Evolutionary conservation across 2,888 invertebrate genomes (phyloP).

Genomic region (Amblyjoppa proteus): DNA sequence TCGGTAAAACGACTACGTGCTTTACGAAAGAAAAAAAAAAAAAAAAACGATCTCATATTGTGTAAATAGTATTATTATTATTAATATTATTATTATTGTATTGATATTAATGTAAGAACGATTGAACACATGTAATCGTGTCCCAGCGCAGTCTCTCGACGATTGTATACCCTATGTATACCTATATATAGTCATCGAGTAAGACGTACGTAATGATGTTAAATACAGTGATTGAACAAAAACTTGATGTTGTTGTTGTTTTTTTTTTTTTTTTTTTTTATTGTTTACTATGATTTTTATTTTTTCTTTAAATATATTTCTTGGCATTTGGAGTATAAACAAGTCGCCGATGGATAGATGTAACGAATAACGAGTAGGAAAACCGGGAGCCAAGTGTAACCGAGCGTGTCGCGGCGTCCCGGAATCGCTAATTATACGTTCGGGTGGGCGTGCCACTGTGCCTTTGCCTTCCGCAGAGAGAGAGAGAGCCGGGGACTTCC

Average conservation of each 20-base stretch:
- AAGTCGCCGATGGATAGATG: conserved; percentile 24
- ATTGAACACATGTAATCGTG: conserved; percentile 48
- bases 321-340: conserved; percentile 10
- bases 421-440: conserved; percentile 70
- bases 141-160: conserved; percentile 74
- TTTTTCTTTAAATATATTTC: not conserved
- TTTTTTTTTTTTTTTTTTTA: not conserved
- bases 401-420: conserved; percentile 43
- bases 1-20: conserved; percentile 40
- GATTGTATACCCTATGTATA: conserved; percentile 74
- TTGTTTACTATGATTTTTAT: conserved; percentile 21
- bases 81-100: conserved; percentile 41
- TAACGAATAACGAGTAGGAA: conserved; percentile 42
- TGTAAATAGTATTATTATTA: conserved; percentile 65
- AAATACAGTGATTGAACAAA: conserved; percentile 75
- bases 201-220: conserved; percentile 73
- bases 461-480: conserved; percentile 32
- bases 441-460: conserved; percentile 59
- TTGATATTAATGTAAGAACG: conserved; percentile 31
- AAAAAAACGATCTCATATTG: conserved; percentile 62
- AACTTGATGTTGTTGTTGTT: conserved; percentile 5
- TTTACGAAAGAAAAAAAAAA: conserved; percentile 34
- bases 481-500: not conserved
- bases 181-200: conserved; percentile 74
- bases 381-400: conserved; percentile 50